phyloP scores from a whole-genome alignment of 2,888 invertebrate species.

The Barypeithes pellucidus region DNA sequence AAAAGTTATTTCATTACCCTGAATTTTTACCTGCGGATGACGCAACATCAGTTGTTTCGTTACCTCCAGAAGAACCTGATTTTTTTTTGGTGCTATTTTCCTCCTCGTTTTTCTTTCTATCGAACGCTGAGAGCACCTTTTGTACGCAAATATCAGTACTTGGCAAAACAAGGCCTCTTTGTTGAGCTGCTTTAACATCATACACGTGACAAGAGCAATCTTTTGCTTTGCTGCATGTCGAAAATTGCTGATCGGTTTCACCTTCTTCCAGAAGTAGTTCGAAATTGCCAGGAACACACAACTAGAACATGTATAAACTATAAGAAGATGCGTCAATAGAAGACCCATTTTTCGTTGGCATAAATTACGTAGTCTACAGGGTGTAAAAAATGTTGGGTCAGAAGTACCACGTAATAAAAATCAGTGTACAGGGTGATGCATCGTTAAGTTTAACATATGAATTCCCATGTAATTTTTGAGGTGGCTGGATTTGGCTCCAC shows the following conservation, averaged over 20 bases:
- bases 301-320: slow-evolving; percentile 29
- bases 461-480: no score
- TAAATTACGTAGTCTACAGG: no score
- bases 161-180: slow-evolving; percentile 41
- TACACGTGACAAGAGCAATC: slow-evolving; percentile 46
- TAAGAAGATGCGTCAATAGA: no score
- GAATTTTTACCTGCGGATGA: slow-evolving; percentile 16
- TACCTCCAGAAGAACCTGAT: not conserved
- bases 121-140: not conserved
- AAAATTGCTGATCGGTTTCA: slow-evolving; percentile 16
- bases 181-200: slow-evolving; percentile 28
- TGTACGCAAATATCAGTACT: slow-evolving; percentile 44
- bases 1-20: not conserved
- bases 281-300: slow-evolving; percentile 51
- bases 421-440: no score
- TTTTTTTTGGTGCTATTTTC: slow-evolving; percentile 13
- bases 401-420: no score
- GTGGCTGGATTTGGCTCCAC: no score
- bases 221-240: slow-evolving; percentile 30
- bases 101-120: slow-evolving; percentile 3
- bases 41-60: slow-evolving; percentile 3
- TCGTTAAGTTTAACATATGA: no score
- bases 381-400: no score
- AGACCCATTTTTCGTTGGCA: no score
- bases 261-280: slow-evolving; percentile 31